Evolutionary conservation across 2,113 vertebrate genomes (phyloP).

Genomic region (Hydrochoerus hydrochaeris): DNA sequence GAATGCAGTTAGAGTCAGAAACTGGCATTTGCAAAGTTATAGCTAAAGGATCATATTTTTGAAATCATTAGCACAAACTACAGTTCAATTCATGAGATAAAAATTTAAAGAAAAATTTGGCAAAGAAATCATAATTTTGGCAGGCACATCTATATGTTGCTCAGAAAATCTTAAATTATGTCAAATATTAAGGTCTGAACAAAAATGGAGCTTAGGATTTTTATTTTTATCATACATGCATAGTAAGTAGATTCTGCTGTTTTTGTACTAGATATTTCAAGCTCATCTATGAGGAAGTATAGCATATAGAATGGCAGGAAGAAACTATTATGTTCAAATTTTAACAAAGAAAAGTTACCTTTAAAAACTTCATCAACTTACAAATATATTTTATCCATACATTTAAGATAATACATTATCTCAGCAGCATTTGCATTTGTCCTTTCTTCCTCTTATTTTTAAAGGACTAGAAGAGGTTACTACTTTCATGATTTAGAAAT

Average conservation of each 20-base stretch:
- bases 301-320: neutral
- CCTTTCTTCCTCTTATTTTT: constrained; percentile 36
- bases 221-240: neutral
- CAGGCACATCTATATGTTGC: neutral
- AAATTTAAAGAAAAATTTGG: neutral
- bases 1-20: neutral
- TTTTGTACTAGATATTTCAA: neutral
- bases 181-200: constrained; percentile 8
- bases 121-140: constrained; percentile 11
- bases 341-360: constrained; percentile 18
- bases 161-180: constrained; percentile 15
- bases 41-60: neutral
- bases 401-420: constrained; percentile 5
- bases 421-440: neutral
- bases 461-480: neutral
- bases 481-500: constrained; percentile 54
- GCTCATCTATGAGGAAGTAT: neutral
- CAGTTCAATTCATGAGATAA: neutral
- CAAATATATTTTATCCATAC: neutral
- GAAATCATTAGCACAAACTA: neutral
- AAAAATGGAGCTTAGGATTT: neutral
- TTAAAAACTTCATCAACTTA: neutral
- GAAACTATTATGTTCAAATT: neutral
- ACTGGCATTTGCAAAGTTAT: neutral
- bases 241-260: neutral